Base-by-base conservation (phyloP, 2,888 invertebrate species). In the Temnothorax ravouxi region DNA sequence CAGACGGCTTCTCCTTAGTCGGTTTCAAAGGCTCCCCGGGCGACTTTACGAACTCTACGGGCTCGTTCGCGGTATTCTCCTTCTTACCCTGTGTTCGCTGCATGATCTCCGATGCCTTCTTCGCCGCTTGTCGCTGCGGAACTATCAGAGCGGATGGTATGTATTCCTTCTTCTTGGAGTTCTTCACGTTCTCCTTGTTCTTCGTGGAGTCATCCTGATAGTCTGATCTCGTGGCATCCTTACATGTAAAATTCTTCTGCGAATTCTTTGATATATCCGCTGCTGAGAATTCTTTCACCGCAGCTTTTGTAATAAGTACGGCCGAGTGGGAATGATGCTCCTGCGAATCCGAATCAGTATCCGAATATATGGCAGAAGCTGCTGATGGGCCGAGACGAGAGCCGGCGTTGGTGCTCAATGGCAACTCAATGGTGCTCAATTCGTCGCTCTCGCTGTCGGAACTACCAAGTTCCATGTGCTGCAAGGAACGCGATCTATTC, bases 41-140 rank as follows among this genome's bases (percentile, higher is more conserved):
- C 13, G 93, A 93, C 61, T 93, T 94, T 0, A 91, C 95, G 93
- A 71, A 91, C 88, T 90, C 96, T 18, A 76, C 88, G 71, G 87
- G 25, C 56, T 92, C 95, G 95, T 86, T 84, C 18, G 64, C 75
- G 1, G 87, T 52, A 29, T 84, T 83, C 8, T 92, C 93, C 66
- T 93, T 93, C 62, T 93, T 93, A 50, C 86, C 85, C 96, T 95
- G 95, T 44, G 95, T 95, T 38, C 95, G 93, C 62, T 95, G 97
- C 96, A 98, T 97, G 93, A 97, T 98, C 95, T 98, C 98, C 1
- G 98, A 97, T 0, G 98, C 98, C 93, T 98, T 98, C 94, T 98
- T 98, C 41, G 98, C 98, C 44, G 98, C 98, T 95, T 98, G 98
- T 76, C 98, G 95, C 93, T 98, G 98, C 2, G 98, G 98, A 61